Evolutionary conservation across 2,797 vertebrate species (phyloP), one percentile per base, ranked within the genome.

Genomic region (Crossoptilon crossoptilon): DNA sequence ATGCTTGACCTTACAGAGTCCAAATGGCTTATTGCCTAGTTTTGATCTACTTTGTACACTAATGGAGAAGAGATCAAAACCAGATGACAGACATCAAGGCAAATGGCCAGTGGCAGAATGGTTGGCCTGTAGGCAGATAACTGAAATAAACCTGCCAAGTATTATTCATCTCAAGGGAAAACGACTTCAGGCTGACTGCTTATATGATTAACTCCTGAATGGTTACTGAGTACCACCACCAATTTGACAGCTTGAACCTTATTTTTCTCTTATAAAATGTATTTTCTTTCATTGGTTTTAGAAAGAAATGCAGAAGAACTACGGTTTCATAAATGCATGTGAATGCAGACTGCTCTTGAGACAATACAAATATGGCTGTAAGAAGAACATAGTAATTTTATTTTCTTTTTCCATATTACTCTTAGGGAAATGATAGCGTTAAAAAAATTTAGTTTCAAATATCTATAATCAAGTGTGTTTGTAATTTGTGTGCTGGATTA

Each of bases 11-110:
- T 90, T 95, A 90, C 10, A 70, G 90, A 94, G 73, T 94, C 88
- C 91, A 97, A 92, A 88, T 94, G 94, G 91, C 95, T 79, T 51
- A 48, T 66, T 91, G 81, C 92, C 94, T 84, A 78, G 60, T 95
- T 97, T 96, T 95, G 69, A 91, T 97, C 75, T 94, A 56, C 63
- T 94, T 95, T 96, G 35, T 94, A 84, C 73, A 68, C 76, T 93
- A 95, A 90, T 86, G 66, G 80, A 70, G 81, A 80, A 90, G 86
- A 96, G 92, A 97, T 96, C 90, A 94, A 97, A 97, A 93, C 39
- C 94, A 96, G 87, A 96, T 91, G 90, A 97, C 86, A 95, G 86
- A 62, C 73, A 96, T 91, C 91, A 96, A 95, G 86, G 81, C 77
- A 91, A 77, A 91, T 0, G 11, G 80, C 76, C 91, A 96, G 72